Percentiles rank a stretch among this genome's conserved stretches.
Evolutionary conservation across 2,888 invertebrate species (phyloP).

Genomic region (Hipparchia semele): DNA sequence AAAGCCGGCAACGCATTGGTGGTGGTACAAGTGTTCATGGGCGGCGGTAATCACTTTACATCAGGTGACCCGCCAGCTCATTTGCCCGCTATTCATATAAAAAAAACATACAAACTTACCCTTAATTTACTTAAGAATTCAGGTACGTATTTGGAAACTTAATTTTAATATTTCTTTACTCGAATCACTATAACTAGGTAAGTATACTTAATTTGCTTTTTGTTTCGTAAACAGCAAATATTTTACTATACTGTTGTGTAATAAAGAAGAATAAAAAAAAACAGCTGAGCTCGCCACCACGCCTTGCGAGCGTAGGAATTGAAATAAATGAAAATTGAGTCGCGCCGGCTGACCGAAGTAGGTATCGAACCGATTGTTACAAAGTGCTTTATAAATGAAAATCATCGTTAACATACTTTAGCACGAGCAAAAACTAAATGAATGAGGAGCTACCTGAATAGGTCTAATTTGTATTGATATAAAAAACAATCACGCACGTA

Average conservation of each 20-base stretch:
- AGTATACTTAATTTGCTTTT: neutral
- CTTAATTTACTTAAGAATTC: neutral
- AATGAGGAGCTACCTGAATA: slow-evolving; percentile 10
- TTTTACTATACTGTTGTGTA: neutral
- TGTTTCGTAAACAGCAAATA: neutral
- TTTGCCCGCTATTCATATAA: too few relatives aligned
- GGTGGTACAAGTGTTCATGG: too few relatives aligned
- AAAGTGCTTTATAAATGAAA: slow-evolving; percentile 46
- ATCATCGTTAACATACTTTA: slow-evolving; percentile 27
- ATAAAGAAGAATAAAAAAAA: slow-evolving; percentile 36
- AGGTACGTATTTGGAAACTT: neutral
- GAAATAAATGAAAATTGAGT: slow-evolving; percentile 53
- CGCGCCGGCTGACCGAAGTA: slow-evolving; percentile 38
- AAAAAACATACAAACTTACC: too few relatives aligned
- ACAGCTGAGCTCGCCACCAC: slow-evolving; percentile 48
- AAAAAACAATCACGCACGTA: too few relatives aligned
- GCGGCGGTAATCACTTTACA: too few relatives aligned
- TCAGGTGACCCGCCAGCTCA: too few relatives aligned
- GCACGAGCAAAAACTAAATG: slow-evolving; percentile 31
- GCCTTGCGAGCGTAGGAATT: slow-evolving; percentile 56
- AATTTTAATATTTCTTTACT: slow-evolving; percentile 2
- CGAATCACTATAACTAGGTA: neutral
- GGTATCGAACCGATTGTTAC: slow-evolving; percentile 45
- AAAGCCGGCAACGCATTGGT: too few relatives aligned
- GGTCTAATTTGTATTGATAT: neutral